Evolutionary conservation across 2,797 vertebrate species (phyloP).

Genomic region (Poecilia gillii): DNA sequence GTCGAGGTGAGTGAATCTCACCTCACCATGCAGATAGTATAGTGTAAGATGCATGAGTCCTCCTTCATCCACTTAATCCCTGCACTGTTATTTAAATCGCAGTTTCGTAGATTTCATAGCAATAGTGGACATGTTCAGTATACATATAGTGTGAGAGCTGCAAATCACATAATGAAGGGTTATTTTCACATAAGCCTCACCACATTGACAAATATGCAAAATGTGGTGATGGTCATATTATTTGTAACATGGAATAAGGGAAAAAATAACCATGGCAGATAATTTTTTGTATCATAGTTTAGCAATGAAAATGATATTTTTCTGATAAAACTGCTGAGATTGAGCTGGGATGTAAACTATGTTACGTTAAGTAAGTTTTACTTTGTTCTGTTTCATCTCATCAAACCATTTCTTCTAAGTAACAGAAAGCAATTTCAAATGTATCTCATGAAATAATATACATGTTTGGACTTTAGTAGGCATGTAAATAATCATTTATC

Average conservation of each 20-base stretch:
- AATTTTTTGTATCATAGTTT: no score
- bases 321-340: neutral
- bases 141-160: neutral
- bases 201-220: neutral
- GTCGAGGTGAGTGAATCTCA: neutral
- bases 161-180: no score
- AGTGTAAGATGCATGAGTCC: no score
- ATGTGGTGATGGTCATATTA: neutral
- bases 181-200: neutral
- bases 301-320: no score
- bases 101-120: no score
- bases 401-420: constrained; percentile 15
- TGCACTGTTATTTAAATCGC: no score
- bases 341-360: neutral
- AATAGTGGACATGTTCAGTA: neutral
- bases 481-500: neutral
- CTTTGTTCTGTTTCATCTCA: constrained; percentile 20
- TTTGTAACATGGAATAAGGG: neutral
- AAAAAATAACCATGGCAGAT: no score
- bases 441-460: constrained; percentile 19
- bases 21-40: no score
- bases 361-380: neutral
- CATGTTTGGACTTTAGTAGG: neutral
- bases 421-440: constrained; percentile 17
- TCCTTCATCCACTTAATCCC: no score